phyloP scores from a whole-genome alignment of 2,888 invertebrate genomes.

The Melinopterus prodromus region DNA sequence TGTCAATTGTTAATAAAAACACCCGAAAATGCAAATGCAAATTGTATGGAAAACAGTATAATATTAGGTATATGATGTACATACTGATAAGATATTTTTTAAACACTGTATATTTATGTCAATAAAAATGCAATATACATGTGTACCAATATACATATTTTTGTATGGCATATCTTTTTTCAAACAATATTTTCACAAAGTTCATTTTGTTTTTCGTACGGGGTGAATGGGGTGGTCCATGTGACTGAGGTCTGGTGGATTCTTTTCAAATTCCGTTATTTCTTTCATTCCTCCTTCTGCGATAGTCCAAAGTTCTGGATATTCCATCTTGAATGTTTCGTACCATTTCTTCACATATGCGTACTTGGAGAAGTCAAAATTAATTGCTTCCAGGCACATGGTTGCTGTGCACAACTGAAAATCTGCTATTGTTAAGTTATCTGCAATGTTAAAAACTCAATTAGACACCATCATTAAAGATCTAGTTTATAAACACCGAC shows the following conservation, averaged over 20 bases:
- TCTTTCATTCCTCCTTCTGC: conserved; percentile 74
- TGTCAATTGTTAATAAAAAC: no score
- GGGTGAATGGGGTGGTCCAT: conserved; percentile 81
- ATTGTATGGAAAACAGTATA: no score
- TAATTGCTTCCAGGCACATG: conserved; percentile 76
- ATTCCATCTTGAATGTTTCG: conserved; percentile 70
- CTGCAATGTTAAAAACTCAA: conserved; percentile 50
- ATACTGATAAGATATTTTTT: no score
- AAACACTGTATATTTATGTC: no score
- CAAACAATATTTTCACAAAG: background rate
- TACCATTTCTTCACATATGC: conserved; percentile 73
- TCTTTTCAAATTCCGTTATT: conserved; percentile 71
- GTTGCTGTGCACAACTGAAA: conserved; percentile 76
- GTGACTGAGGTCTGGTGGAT: conserved; percentile 76
- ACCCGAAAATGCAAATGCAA: no score
- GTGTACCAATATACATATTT: no score
- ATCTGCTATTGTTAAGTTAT: conserved; percentile 78
- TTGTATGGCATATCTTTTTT: no score
- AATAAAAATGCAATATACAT: no score
- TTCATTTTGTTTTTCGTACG: conserved; percentile 61
- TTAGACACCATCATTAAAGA: background rate
- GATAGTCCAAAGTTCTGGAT: conserved; percentile 76
- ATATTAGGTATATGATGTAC: no score
- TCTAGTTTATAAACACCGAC: conserved; percentile 50
- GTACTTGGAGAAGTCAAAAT: conserved; percentile 71